Evolutionary conservation across 2,888 invertebrate species (phyloP).

Genomic region (Stenodema calcarata): DNA sequence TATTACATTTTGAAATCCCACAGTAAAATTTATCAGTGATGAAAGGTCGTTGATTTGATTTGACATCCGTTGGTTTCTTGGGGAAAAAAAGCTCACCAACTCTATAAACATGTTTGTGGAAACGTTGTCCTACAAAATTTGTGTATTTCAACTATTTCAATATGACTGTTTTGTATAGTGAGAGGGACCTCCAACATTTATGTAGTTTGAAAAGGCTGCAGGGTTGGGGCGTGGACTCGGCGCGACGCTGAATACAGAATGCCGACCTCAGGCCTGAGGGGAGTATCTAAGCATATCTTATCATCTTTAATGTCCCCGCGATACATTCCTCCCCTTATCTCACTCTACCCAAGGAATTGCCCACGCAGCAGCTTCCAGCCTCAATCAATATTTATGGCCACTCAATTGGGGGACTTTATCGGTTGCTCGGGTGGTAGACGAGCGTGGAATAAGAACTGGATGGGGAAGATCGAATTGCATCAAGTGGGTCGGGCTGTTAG

Average conservation of each 20-base stretch:
- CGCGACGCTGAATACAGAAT: background rate
- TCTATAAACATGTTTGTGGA: too few species aligned
- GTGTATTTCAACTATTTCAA: too few species aligned
- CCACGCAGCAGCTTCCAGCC: background rate
- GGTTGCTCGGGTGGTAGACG: background rate
- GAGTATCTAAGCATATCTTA: background rate
- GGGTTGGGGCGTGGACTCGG: background rate
- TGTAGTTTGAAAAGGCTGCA: background rate
- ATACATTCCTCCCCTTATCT: slow-evolving; percentile 2
- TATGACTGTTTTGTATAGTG: background rate
- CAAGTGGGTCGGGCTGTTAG: background rate
- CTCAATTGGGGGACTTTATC: background rate
- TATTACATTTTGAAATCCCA: too few species aligned
- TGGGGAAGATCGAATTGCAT: background rate
- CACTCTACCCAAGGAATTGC: background rate
- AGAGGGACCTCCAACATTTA: background rate
- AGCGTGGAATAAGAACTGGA: background rate
- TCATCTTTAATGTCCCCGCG: background rate
- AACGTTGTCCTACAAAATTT: too few species aligned
- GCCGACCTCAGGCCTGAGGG: background rate
- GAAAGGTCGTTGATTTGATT: too few species aligned
- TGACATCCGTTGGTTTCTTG: too few species aligned
- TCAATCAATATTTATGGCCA: background rate
- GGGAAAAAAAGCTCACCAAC: too few species aligned
- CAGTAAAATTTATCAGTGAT: too few species aligned